Evolutionary conservation across 2,888 invertebrate genomes (phyloP), one percentile per base, ranked within the genome.

Genomic region (Microctonus brassicae): DNA sequence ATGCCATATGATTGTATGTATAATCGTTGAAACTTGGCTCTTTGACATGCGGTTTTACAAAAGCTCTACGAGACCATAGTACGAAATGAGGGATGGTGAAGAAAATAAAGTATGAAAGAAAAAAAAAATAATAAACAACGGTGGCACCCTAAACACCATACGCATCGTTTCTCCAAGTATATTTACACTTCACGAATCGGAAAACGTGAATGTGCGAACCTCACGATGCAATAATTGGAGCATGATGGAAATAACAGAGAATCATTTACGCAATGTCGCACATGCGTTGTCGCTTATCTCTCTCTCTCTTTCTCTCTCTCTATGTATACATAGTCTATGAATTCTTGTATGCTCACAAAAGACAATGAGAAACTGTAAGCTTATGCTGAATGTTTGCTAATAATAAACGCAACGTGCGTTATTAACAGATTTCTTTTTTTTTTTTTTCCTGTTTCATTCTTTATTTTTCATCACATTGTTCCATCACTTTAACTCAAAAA

Each of bases 161-260:
- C 55, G 11, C n/a, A 7, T 26, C 55, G 55, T 11, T n/a, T 24
- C 22, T 66, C 3, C 11, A 24, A 55, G 55, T 47, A 65, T 70
- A 70, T 70, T 70, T 55, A 60, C 60, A 65, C 52, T 70, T 34
- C 55, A 29, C 24, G 29, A 36, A 71, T 62, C 62, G 39, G 66
- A 61, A 71, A 71, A 66, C 66, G 39, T 62, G 53, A 47, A 66
- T 66, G 61, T 42, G 36, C 65, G 24, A 17, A 6, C 47, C 6
- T 47, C 17, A n/a, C 62, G 24, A 39, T 22, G 22, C 26, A 34
- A 66, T 71, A 66, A 71, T 71, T 71, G 66, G 71, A 71, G 71
- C 71, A 55, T 71, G 61, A 17, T 71, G 29, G 62, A 67, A 71
- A 66, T 66, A 71, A 71, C 55, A 71, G 66, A 71, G 62, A 29